A percentile compares a stretch with the other conserved stretches of the same genome.
These are phyloP conservation scores for Cyprinodon tularosa DNA, from an alignment of 2,113 vertebrate genomes.

Conservation along the genomic window DNA sequence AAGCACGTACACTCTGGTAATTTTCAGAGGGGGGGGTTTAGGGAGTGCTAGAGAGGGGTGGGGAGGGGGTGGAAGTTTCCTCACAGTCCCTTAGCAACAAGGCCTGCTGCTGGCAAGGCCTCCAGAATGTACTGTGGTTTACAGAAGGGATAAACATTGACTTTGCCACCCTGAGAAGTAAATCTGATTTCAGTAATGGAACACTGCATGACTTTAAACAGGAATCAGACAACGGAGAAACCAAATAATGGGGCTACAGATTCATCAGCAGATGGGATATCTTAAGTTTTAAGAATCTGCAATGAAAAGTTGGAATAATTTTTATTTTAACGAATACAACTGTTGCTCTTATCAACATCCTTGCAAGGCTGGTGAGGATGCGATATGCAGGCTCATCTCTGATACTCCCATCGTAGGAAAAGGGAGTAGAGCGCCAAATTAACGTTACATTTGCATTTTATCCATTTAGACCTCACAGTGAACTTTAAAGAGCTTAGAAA, in stretches of 20 bases:
- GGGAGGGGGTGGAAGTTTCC: conserved; percentile 54
- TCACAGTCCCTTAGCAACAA: conserved; percentile 72
- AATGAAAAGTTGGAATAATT: not conserved
- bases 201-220: conserved; percentile 51
- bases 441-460: not conserved
- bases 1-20: conserved; percentile 68
- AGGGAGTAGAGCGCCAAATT: not conserved
- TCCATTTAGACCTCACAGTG: conserved; percentile 10
- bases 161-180: conserved; percentile 66
- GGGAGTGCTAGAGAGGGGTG: conserved; percentile 4
- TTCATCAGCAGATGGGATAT: conserved; percentile 31
- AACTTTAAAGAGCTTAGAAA: conserved; percentile 39
- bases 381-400: not conserved
- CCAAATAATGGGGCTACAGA: conserved; percentile 26
- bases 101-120: conserved; percentile 62
- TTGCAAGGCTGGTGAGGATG: not conserved
- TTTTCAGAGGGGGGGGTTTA: conserved; percentile 23
- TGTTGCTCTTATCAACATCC: not conserved
- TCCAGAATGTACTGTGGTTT: conserved; percentile 75
- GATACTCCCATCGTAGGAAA: not conserved
- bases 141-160: conserved; percentile 77
- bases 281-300: not conserved
- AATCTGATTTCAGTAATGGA: conserved; percentile 63
- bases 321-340: not conserved
- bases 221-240: conserved; percentile 38